Conservation (phyloP, 1,140 invertebrate species). For the Oryzaephilus surinamensis region DNA sequence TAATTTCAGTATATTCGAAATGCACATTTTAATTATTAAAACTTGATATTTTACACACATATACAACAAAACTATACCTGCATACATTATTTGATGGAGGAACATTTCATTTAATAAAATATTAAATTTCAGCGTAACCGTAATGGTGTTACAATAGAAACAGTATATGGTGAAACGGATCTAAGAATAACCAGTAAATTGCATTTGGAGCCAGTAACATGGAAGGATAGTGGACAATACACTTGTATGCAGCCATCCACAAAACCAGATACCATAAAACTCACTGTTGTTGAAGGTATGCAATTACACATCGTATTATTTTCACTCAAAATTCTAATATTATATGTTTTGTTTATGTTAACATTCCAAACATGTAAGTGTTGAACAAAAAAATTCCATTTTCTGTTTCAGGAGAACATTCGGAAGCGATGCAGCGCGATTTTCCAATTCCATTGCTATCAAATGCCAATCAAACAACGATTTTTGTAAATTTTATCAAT, state of each 20-base stretch:
- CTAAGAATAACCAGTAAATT: conserved; percentile 30
- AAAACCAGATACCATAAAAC: conserved; percentile 34
- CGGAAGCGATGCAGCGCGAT: conserved; percentile 32
- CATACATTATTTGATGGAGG: no score
- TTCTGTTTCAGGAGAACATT: conserved; percentile 26
- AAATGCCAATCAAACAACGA: background rate
- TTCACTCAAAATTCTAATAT: background rate
- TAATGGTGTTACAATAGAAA: conserved; percentile 33
- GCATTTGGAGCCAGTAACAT: conserved; percentile 32
- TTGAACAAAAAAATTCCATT: conserved; percentile 1
- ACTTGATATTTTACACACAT: no score
- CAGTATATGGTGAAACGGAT: conserved; percentile 25
- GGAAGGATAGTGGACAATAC: conserved; percentile 40
- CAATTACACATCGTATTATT: background rate
- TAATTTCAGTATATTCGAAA: no score
- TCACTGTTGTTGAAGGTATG: conserved; percentile 41
- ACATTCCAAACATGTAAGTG: background rate
- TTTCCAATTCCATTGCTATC: conserved; percentile 13
- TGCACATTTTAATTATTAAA: no score
- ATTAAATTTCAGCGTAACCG: conserved; percentile 26
- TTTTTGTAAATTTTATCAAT: no score
- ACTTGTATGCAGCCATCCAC: conserved; percentile 38
- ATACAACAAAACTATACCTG: no score
- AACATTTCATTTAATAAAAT: no score
- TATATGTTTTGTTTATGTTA: background rate